Base-by-base conservation (phyloP, 2,797 vertebrate genomes). In the Crocodylus rhombifer region DNA sequence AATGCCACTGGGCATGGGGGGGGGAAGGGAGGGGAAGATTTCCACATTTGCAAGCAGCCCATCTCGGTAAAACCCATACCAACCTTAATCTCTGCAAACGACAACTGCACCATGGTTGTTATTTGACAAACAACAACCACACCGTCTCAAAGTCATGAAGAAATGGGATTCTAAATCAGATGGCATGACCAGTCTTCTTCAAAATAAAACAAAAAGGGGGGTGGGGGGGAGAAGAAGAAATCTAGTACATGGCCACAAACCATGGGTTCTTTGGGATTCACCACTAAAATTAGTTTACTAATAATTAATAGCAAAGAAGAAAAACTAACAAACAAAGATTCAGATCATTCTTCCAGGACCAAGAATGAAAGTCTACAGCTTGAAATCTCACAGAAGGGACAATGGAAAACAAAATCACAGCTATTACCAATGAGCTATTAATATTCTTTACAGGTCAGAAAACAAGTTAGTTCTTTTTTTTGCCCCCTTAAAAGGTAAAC, bases 401-500 rank as follows among this genome's bases (percentile, higher is more conserved):
- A 25, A 4, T 14, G 51, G 55, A 85, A n/a, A 33, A 21, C 25
- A 15, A 26, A 26, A 77, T 23, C n/a, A 86, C 60, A 80, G 4
- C 3, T 28, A 26, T 61, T 64, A 67, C 6, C 16, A 51, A n/a
- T 26, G 7, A 42, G 14, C 18, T 28, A 10, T 17, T 2, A 33
- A 51, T 14, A 79, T 77, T 2, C 25, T 28, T 2, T 4, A 16
- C 6, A 28, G 0, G 7, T 5, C 0, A 0, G 26, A 1, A 2
- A 79, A 65, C 10, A 16, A 0, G 0, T 13, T 30, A 75, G 30
- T 20, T 69, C 21, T 56, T 7, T 14, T 8, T 36, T 21, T 20
- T 4, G 30, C 26, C 11, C 8, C 11, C 58, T 33, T 7, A 10
- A 15, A 36, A 78, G 58, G 23, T 9, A 61, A 17, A 28, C 23